Evolutionary conservation across 2,888 invertebrate genomes (phyloP), one percentile per base, ranked within the genome.

Genomic region (Arge pagana): DNA sequence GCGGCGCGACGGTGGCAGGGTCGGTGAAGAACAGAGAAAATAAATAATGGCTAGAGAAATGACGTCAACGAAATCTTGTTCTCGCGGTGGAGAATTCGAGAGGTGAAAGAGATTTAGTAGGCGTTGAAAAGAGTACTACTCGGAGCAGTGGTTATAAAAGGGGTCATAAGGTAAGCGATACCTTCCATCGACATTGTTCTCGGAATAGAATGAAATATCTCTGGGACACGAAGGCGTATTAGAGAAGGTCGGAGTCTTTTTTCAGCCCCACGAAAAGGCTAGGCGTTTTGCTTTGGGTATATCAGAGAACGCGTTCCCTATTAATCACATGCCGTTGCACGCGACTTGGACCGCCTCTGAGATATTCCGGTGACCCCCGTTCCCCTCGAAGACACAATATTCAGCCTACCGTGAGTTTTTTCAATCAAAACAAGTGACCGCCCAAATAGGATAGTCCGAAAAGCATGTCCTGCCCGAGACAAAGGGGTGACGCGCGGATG

Each of bases 101-200:
- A 16, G 18, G 23, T 21, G 39, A 21, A 48, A 53, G 18, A 56
- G 53, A 39, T 37, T 39, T 33, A 36, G 53, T 54, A 65, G 65
- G 66, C 64, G 67, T 66, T 70, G 67, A 70, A 70, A 70, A 65
- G 64, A 65, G 63, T 61, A 50, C 63, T 33, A 36, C 23, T 39
- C 33, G 35, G 23, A 21, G 31, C 59, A 54, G 57, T 50, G 49
- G 61, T 57, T 50, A 57, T 37, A 56, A 61, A 53, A 60, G 59
- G 58, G 63, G 59, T 64, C 61, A 56, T 58, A 59, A 62, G 65
- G 70, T 70, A 70, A 70, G 61, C 64, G 70, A 70, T 70, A 70
- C 57, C 60, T 62, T 59, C 56, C 48, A 50, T 36, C 40, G 53
- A 56, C 62, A 65, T 67, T 65, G 64, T 64, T 64, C 59, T 50